Evolutionary conservation across 1,140 invertebrate species (phyloP).

Genomic region (Hyposmocoma kahamanoa): DNA sequence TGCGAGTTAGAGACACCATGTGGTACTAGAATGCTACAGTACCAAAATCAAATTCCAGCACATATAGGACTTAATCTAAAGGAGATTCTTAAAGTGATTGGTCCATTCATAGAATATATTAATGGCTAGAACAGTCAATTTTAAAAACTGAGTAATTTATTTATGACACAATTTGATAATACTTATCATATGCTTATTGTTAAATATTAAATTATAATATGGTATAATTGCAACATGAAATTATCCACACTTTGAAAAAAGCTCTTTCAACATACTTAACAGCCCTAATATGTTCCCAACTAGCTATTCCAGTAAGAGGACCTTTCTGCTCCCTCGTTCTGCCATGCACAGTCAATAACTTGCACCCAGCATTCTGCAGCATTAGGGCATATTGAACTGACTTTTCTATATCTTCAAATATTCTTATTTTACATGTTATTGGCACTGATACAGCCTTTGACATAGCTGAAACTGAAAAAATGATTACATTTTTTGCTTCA

Average conservation of each 20-base stretch:
- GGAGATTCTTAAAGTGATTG: no score
- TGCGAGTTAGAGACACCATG: no score
- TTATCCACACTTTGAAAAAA: no score
- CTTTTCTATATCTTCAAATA: conserved; percentile 91
- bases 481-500: no score
- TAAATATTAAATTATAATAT: no score
- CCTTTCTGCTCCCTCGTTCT: conserved; percentile 97
- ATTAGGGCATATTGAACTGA: conserved; percentile 95
- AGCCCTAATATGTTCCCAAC: conserved; percentile 94
- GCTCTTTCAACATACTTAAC: conserved; percentile 87
- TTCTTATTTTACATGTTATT: conserved; percentile 96
- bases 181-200: no score
- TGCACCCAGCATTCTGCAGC: conserved; percentile 94
- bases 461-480: conserved; percentile 79
- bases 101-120: no score
- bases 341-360: conserved; percentile 96
- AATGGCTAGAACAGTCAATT: neutral
- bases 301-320: conserved; percentile 92
- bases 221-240: no score
- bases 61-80: no score
- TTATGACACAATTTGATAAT: no score
- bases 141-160: neutral
- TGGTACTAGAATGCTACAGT: no score
- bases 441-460: conserved; percentile 84
- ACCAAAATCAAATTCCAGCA: no score